Evolutionary conservation across 1,140 invertebrate genomes (phyloP).

Genomic region (Aricia agestis): DNA sequence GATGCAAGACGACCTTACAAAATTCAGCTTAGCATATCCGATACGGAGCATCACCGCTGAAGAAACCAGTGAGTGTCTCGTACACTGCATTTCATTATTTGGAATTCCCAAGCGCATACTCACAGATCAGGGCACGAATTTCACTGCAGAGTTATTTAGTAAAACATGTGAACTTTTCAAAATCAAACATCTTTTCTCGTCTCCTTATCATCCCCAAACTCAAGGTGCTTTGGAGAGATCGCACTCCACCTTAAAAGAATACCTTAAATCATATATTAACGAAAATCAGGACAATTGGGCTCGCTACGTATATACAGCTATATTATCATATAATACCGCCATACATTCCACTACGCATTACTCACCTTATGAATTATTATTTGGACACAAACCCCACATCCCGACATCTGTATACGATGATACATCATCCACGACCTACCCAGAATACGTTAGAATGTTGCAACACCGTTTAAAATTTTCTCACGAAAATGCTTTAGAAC

Average conservation of each 20-base stretch:
- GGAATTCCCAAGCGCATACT: slow-evolving; percentile 24
- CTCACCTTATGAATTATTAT: slow-evolving; percentile 42
- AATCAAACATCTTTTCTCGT: slow-evolving; percentile 25
- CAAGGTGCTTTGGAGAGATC: slow-evolving; percentile 14
- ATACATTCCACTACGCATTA: slow-evolving; percentile 39
- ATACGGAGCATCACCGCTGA: slow-evolving; percentile 18
- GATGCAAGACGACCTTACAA: slow-evolving; percentile 25
- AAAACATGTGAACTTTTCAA: slow-evolving; percentile 19
- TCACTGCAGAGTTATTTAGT: slow-evolving; percentile 21
- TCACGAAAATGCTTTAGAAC: slow-evolving; percentile 18
- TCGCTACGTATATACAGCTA: slow-evolving; percentile 28
- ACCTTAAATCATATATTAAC: slow-evolving; percentile 26
- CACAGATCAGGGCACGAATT: slow-evolving; percentile 23
- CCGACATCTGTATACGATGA: slow-evolving; percentile 29
- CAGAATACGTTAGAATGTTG: slow-evolving; percentile 21
- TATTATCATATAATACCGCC: slow-evolving; percentile 42
- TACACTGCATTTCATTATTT: slow-evolving; percentile 23
- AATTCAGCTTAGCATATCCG: slow-evolving; percentile 24
- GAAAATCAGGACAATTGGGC: slow-evolving; percentile 36
- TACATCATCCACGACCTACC: slow-evolving; percentile 16
- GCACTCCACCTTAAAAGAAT: slow-evolving; percentile 29
- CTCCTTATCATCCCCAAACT: slow-evolving; percentile 25
- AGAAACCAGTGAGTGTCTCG: slow-evolving; percentile 21
- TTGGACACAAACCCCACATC: slow-evolving; percentile 37
- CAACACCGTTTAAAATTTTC: slow-evolving; percentile 19